Conservation (phyloP, 2,113 vertebrate species). For the Pitta sordida region DNA sequence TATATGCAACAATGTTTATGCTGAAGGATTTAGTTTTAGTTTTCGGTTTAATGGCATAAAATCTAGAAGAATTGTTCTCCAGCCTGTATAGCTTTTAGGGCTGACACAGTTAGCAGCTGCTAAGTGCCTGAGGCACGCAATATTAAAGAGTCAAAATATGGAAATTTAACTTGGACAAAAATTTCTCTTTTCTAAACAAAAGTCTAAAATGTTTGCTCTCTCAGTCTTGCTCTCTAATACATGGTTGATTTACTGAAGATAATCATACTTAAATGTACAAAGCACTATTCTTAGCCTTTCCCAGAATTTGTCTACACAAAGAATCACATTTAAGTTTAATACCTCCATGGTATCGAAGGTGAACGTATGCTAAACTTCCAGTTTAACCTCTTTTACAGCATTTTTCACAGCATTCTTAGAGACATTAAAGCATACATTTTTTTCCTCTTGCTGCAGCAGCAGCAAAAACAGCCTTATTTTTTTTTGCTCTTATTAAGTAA, state of each 20-base stretch:
- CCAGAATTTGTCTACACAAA: not conserved
- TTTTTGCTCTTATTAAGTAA: not conserved
- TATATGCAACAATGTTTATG: not conserved
- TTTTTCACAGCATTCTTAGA: not conserved
- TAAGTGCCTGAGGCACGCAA: not conserved
- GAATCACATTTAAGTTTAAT: not conserved
- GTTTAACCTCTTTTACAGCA: not conserved
- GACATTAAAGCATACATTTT: not conserved
- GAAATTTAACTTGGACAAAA: not conserved
- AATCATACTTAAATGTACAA: not conserved
- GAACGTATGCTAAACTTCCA: not conserved
- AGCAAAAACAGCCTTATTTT: too few species aligned
- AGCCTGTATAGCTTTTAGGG: not conserved
- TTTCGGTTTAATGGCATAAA: not conserved
- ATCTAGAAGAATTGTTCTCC: not conserved
- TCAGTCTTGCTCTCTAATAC: not conserved
- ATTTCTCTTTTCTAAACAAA: not conserved
- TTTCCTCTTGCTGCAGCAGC: not conserved
- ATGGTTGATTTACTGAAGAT: too few species aligned
- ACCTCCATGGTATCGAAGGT: not conserved
- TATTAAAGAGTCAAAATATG: not conserved
- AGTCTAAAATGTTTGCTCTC: not conserved
- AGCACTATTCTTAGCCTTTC: not conserved
- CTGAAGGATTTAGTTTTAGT: not conserved
- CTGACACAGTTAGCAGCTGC: not conserved